Evolutionary conservation across 2,797 vertebrate genomes (phyloP), one percentile per base, ranked within the genome.

Genomic region (Somateria mollissima): DNA sequence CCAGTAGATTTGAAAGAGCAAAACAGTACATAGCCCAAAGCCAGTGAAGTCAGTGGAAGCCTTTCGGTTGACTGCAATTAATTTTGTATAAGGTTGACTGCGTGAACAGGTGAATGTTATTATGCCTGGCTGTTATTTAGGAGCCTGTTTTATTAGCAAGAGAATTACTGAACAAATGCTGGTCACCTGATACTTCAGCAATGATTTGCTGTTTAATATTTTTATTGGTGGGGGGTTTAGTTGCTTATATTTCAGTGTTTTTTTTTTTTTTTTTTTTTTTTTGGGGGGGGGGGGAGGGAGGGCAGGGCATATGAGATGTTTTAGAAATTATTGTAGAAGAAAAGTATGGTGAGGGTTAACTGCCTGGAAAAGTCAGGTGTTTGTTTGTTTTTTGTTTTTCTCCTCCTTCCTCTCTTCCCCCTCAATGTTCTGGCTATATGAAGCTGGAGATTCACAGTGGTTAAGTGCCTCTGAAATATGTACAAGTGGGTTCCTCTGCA

Each of bases 221-320:
- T 69, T 60, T 45, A 20, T 20, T 43, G 8, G 1, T 45, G 39
- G 45, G 45, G 15, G 4, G 7, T 60, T 34, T 65, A 11, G 12
- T 51, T 1, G 1, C 30, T 64, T 62, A 1, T 19, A 15, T 73
- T 41, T 21, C n/a, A 43, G 6, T 3, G 0, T 37, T 19, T 45
- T 45, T 45, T 45, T 16, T 15, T 41, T 17, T 45, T 18, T 43
- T 43, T 8, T 8, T 43, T 43, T 43, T 18, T 43, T 43, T 43
- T 16, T 15, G 15, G 41, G 41, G 18, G 41, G 41, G 16, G 41
- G 41, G 41, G 4, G 41, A 43, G 41, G 4, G 41, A 43, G 41
- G 41, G 41, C 41, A 43, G 17, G 41, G 41, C 17, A 17, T 43
- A 47, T 79, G 30, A 21, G 3, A 21, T 39, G 0, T 21, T 72